Evolutionary conservation across 92 coral and sea anemone species (phyloP).

Genomic region (Zoanthus sansibaricus): DNA sequence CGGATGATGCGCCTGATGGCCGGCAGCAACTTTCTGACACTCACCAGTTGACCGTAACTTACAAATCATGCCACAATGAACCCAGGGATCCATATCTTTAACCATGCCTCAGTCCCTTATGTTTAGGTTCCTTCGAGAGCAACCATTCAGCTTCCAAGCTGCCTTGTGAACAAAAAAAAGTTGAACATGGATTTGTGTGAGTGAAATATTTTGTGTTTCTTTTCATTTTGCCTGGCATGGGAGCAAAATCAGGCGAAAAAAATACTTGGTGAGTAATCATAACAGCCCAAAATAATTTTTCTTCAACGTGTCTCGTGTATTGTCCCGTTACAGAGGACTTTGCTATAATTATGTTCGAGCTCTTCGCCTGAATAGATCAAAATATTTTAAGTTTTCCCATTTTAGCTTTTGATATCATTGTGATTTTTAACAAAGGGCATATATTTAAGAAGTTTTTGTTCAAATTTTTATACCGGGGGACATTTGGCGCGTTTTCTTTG

Average conservation of each 20-base stretch:
- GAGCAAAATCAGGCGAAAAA: conserved; percentile 16
- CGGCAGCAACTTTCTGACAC: no score
- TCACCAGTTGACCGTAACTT: no score
- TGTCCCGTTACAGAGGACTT: conserved; percentile 10
- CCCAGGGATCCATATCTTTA: neutral
- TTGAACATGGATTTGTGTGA: neutral
- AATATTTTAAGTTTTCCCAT: neutral
- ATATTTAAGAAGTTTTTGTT: neutral
- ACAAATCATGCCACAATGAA: neutral
- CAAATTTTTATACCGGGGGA: neutral
- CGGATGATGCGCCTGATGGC: no score
- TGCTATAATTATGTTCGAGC: neutral
- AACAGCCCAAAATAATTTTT: neutral
- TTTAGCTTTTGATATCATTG: neutral
- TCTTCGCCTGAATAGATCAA: neutral
- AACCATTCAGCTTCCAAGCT: neutral
- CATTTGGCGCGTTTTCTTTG: neutral
- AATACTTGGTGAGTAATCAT: conserved; percentile 25
- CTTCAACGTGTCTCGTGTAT: neutral
- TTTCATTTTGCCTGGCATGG: conserved; percentile 21
- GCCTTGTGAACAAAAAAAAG: neutral
- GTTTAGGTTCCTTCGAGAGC: neutral
- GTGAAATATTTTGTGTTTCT: conserved; percentile 19
- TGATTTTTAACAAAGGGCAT: neutral
- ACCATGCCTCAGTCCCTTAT: neutral